These are phyloP conservation scores for Pocillopora damicornis DNA, from an alignment of 64 coral and sea anemone genomes.

Conservation along the genomic window DNA sequence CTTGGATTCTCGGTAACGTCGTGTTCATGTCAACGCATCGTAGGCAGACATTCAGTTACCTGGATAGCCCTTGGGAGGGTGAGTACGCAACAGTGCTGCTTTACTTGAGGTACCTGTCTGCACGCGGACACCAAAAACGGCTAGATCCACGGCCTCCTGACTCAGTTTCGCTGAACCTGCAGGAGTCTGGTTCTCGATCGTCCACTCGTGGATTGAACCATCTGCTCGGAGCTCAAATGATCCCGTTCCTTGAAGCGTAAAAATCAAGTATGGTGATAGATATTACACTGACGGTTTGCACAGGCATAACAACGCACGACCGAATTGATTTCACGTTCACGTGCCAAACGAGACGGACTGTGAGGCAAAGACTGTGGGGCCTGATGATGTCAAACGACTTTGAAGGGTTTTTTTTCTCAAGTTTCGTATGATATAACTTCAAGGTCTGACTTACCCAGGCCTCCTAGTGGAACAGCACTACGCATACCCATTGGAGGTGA, in stretches of 20 bases:
- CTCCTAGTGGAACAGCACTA: conserved; percentile 82
- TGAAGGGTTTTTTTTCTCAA: no score
- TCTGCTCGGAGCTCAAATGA: conserved; percentile 87
- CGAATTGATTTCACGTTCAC: no score
- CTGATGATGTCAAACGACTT: no score
- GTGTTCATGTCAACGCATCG: background rate
- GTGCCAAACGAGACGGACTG: no score
- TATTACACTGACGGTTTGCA: no score
- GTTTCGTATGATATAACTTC: background rate
- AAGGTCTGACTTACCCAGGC: conserved; percentile 36
- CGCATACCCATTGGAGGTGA: conserved; percentile 82
- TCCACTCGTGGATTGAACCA: conserved; percentile 90
- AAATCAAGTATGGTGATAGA: background rate
- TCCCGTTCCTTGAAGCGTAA: conserved; percentile 35
- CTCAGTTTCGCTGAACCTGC: conserved; percentile 90
- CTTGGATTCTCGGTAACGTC: background rate
- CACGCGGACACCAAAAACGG: conserved; percentile 71
- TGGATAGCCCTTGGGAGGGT: conserved; percentile 71
- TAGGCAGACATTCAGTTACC: background rate
- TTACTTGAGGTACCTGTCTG: conserved; percentile 31
- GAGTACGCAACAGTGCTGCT: conserved; percentile 59
- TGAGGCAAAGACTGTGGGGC: no score
- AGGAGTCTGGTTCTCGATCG: conserved; percentile 89
- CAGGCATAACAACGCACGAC: no score
- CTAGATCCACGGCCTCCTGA: conserved; percentile 71